phyloP scores from a whole-genome alignment of 2,797 vertebrate genomes.

The Cephalopachus bancanus region DNA sequence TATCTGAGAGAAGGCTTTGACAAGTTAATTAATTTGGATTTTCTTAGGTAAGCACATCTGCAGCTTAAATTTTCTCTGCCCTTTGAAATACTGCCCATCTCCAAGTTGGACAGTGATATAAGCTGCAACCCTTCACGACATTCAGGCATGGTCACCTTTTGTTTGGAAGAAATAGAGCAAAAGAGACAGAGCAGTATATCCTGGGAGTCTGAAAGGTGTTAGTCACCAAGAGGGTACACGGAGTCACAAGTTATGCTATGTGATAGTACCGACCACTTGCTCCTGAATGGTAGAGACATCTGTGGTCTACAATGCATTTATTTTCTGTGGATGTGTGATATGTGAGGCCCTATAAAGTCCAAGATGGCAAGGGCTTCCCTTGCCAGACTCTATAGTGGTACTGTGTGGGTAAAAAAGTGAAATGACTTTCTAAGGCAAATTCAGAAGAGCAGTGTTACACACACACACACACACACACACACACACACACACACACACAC shows the following conservation, averaged over 20 bases:
- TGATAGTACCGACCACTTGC: not conserved
- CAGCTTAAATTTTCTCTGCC: not conserved
- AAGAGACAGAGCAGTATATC: not conserved
- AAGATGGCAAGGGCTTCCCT: not conserved
- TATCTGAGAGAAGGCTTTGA: slow-evolving; percentile 48
- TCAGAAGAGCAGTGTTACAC: not conserved
- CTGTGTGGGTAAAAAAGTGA: not conserved
- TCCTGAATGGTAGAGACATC: not conserved
- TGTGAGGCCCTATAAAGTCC: not conserved
- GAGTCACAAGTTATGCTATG: not conserved
- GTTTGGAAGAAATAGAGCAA: not conserved
- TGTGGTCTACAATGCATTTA: not conserved
- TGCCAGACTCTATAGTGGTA: not conserved
- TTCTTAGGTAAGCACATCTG: slow-evolving; percentile 54
- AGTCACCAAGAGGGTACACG: fast-evolving
- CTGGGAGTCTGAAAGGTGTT: not conserved
- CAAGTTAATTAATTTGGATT: slow-evolving; percentile 74
- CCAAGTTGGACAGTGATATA: not conserved
- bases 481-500: no score
- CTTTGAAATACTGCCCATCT: not conserved
- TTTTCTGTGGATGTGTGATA: not conserved
- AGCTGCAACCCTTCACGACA: not conserved
- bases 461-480: no score
- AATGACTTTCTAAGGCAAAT: not conserved
- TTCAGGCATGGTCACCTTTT: not conserved